Evolutionary conservation across 2,113 vertebrate species (phyloP).

Genomic region (Crocuta crocuta): DNA sequence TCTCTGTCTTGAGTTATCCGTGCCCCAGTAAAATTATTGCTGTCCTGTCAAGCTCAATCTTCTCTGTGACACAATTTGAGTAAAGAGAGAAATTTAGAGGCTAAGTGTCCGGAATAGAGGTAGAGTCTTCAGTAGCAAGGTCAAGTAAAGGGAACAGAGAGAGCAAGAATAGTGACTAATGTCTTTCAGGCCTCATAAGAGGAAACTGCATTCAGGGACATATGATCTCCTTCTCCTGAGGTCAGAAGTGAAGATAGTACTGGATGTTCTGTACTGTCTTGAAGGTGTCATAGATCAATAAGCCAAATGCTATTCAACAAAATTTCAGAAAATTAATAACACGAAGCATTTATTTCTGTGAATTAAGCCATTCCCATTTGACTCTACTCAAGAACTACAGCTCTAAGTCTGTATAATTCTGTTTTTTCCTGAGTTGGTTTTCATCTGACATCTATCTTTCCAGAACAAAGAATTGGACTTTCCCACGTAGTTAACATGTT

Average conservation of each 20-base stretch:
- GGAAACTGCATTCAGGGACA: neutral
- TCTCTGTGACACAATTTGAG: neutral
- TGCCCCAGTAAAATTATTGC: neutral
- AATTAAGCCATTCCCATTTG: neutral
- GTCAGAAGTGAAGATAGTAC: neutral
- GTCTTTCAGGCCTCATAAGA: neutral
- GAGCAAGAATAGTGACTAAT: neutral
- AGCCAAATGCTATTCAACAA: neutral
- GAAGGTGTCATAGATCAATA: neutral
- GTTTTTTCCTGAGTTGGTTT: neutral
- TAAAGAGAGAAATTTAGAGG: conserved; percentile 13
- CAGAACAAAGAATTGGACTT: neutral
- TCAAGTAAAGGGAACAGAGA: neutral
- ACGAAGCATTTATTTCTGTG: neutral
- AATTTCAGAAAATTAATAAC: neutral
- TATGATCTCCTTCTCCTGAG: neutral
- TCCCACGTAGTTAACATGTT: neutral
- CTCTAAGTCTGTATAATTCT: neutral
- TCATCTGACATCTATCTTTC: neutral
- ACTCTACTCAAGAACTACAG: neutral
- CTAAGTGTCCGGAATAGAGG: neutral
- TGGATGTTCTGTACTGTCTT: neutral
- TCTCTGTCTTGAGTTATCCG: neutral
- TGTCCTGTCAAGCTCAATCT: neutral
- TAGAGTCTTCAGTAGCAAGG: neutral